phyloP scores from a whole-genome alignment of 1,140 invertebrate species.

The Papilio dardanus region DNA sequence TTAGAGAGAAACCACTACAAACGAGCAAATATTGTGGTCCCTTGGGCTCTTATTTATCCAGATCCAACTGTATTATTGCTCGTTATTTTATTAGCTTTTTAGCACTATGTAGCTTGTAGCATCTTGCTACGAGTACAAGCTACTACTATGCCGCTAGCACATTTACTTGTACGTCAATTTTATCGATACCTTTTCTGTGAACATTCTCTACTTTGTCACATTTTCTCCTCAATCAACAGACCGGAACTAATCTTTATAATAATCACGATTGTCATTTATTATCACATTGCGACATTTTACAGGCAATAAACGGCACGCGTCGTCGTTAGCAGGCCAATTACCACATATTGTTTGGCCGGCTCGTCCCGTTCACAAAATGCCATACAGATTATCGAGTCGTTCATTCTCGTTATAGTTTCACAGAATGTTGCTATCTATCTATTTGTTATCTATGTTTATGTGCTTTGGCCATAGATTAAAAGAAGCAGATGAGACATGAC shows the following conservation, averaged over 20 bases:
- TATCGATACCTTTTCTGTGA: background rate
- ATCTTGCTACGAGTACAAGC: too few species aligned
- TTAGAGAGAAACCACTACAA: too few species aligned
- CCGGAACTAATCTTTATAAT: background rate
- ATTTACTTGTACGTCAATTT: background rate
- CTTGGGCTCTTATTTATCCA: too few species aligned
- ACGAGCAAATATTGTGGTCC: too few species aligned
- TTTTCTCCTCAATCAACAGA: background rate
- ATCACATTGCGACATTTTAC: constrained; percentile 10
- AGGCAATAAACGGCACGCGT: constrained; percentile 11
- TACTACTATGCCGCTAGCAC: too few species aligned
- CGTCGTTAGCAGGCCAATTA: constrained; percentile 24
- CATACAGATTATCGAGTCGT: constrained; percentile 22
- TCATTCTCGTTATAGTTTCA: constrained; percentile 21
- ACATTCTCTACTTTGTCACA: background rate
- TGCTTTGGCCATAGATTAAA: too few species aligned
- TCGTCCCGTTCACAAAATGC: background rate
- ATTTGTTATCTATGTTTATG: constrained; percentile 15
- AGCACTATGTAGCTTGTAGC: too few species aligned
- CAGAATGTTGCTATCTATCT: background rate
- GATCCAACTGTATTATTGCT: too few species aligned
- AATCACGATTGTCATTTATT: background rate
- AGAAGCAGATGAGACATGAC: too few species aligned
- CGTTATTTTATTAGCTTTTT: too few species aligned
- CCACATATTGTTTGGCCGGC: constrained; percentile 14